phyloP scores from a whole-genome alignment of 1,140 invertebrate species.

The Oedothorax gibbosus region DNA sequence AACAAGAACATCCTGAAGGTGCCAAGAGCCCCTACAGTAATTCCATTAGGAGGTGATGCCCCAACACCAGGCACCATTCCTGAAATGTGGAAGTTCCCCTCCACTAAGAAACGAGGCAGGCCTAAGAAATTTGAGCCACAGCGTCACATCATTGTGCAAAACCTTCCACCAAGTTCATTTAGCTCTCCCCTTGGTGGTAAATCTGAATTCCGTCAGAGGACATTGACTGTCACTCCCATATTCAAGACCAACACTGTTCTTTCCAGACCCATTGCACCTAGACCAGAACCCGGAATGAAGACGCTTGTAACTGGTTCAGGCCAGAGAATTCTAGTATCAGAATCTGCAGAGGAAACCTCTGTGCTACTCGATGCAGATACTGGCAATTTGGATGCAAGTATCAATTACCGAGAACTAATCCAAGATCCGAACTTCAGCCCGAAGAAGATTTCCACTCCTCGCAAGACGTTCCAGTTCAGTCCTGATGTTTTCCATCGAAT shows the following conservation, averaged over 20 bases:
- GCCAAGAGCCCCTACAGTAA: conserved; percentile 25
- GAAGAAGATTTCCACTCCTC: conserved; percentile 10
- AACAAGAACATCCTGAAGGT: conserved; percentile 17
- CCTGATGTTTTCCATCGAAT: conserved; percentile 31
- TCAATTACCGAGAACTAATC: conserved; percentile 43
- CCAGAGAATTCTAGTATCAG: conserved; percentile 46
- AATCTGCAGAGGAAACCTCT: conserved; percentile 53
- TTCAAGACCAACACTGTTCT: conserved; percentile 54
- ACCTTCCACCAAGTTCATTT: conserved; percentile 18
- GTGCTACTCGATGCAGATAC: conserved; percentile 10
- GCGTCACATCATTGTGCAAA: conserved; percentile 52
- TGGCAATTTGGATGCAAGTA: conserved; percentile 32
- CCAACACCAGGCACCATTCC: neutral
- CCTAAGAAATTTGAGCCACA: conserved; percentile 56
- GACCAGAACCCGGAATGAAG: conserved; percentile 37
- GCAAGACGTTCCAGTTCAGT: conserved; percentile 19
- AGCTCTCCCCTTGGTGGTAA: conserved; percentile 24
- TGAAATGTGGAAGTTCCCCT: conserved; percentile 38
- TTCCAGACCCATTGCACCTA: conserved; percentile 23
- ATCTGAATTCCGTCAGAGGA: conserved; percentile 42
- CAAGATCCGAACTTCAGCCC: conserved; percentile 45
- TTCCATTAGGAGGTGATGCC: conserved; percentile 36
- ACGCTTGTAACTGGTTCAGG: conserved; percentile 35
- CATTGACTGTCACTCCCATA: conserved; percentile 50
- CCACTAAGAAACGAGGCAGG: conserved; percentile 45